A percentile compares a stretch with the other conserved stretches of the same genome.
phyloP scores from a whole-genome alignment of 30 jellyfish, hydroid and myxozoan genomes.

The Hydra vulgaris region DNA sequence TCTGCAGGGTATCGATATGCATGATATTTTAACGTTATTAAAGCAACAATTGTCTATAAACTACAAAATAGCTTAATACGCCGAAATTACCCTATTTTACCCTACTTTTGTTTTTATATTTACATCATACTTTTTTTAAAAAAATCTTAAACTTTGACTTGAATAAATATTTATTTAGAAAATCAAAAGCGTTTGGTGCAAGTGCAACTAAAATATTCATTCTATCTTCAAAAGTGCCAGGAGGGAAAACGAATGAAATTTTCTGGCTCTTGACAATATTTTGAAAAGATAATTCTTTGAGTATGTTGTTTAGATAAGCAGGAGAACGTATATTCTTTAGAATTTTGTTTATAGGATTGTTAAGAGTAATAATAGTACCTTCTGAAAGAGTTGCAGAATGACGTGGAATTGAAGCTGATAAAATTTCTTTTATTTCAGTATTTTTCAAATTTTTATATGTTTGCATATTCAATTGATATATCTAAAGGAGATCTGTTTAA shows the following conservation, averaged over 20 bases:
- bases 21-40: too few species aligned
- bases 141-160: constrained; percentile 49
- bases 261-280: constrained; percentile 29
- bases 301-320: constrained; percentile 36
- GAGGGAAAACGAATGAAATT: constrained; percentile 47
- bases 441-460: constrained; percentile 38
- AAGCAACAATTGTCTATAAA: too few species aligned
- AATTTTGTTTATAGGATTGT: constrained; percentile 49
- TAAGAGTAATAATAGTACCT: constrained; percentile 47
- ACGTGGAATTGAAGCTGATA: constrained; percentile 23
- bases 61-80: too few species aligned
- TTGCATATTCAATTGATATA: constrained; percentile 46
- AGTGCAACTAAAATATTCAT: constrained; percentile 45
- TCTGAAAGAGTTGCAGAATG: constrained; percentile 52
- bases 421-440: constrained; percentile 27
- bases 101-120: constrained; percentile 39
- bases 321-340: constrained; percentile 30
- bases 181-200: constrained; percentile 39
- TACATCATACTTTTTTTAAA: constrained; percentile 42
- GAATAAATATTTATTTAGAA: constrained; percentile 16
- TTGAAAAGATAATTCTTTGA: constrained; percentile 36
- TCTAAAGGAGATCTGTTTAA: constrained; percentile 32
- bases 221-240: constrained; percentile 34
- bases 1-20: too few species aligned
- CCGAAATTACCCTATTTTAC: too few species aligned